These are phyloP conservation scores for Poecile atricapillus DNA, from an alignment of 2,113 vertebrate species.

Conservation along the genomic window DNA sequence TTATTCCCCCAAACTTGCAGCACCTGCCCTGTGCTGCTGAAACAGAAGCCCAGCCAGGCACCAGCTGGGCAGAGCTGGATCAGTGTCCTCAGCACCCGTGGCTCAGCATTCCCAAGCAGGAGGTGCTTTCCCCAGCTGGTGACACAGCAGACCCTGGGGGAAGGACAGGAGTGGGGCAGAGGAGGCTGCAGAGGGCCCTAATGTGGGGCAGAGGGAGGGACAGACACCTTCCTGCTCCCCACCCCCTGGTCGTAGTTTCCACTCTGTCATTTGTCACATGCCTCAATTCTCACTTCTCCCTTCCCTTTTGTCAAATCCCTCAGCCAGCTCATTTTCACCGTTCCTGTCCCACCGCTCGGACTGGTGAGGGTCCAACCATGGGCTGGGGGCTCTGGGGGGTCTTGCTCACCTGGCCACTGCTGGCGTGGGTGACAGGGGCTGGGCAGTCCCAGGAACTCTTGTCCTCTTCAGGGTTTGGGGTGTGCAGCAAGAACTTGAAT, in stretches of 20 bases:
- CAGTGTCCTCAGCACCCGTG: too few relatives aligned
- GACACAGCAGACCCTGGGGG: too few relatives aligned
- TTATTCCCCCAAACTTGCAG: neutral
- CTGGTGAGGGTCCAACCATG: constrained; percentile 21
- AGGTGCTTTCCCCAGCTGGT: neutral
- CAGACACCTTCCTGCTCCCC: neutral
- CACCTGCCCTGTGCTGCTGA: neutral
- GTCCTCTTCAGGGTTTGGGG: constrained; percentile 38
- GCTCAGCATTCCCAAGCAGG: neutral
- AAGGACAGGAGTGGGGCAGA: neutral
- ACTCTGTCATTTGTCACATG: neutral
- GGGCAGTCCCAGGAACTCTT: neutral
- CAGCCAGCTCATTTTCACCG: neutral
- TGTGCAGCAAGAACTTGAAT: constrained; percentile 70
- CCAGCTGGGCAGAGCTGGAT: neutral
- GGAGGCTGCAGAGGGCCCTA: neutral
- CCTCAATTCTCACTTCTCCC: constrained; percentile 15
- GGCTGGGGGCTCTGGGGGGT: neutral
- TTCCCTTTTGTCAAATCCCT: neutral
- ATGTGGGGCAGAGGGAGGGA: neutral
- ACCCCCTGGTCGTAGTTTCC: neutral
- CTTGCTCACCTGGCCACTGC: neutral
- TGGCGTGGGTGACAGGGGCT: neutral
- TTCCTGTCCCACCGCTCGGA: accelerated
- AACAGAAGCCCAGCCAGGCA: accelerated